Base-by-base conservation (phyloP, 2,888 invertebrate genomes). In the Ommatoiulus sabulosus region DNA sequence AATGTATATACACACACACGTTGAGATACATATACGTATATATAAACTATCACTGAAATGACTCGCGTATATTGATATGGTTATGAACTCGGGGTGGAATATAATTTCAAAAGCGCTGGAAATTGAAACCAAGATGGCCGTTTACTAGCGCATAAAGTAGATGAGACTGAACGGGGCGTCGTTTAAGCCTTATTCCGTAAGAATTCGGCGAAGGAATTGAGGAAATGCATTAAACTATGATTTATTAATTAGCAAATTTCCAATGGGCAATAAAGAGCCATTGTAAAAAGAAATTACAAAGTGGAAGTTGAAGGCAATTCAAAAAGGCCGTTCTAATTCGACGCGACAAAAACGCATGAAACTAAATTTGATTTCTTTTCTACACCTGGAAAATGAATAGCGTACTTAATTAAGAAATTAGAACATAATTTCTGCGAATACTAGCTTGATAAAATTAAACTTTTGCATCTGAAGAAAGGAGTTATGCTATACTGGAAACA, bases 271-370 rank as follows among this genome's bases (percentile, higher is more conserved):
- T 80, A 80, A 80, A 80, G 35, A 43, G 35, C 80, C 80, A 35
- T 80, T 80, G 35, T 80, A 80, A 80, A 80, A 80, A 80, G 80
- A 35, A 80, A 80, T 80, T 80, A 72, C 72, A 35, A 35, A 80
- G 15, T 35, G 35, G 35, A 80, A 80, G 35, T 15, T 80, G 35
- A 35, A 80, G 80, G 5, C 24, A 80, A 80, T 80, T 80, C 35
- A 35, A 80, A 35, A 43, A 35, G 80, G 72, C n/a, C 24, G 63
- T 8, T 20, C 1, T 24, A 24, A 24, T 24, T 52, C 52, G 52
- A 72, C 2, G 72, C 24, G 72, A 24, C 72, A 35, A 80, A 80
- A 80, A 80, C 35, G 35, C 80, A 80, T 80, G 35, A 80, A 80
- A 35, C 80, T 35, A 6, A 80, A 80, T 43, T 80, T 80, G 35